Conservation (phyloP, 2,888 invertebrate species). For the Sphinx pinastri region DNA sequence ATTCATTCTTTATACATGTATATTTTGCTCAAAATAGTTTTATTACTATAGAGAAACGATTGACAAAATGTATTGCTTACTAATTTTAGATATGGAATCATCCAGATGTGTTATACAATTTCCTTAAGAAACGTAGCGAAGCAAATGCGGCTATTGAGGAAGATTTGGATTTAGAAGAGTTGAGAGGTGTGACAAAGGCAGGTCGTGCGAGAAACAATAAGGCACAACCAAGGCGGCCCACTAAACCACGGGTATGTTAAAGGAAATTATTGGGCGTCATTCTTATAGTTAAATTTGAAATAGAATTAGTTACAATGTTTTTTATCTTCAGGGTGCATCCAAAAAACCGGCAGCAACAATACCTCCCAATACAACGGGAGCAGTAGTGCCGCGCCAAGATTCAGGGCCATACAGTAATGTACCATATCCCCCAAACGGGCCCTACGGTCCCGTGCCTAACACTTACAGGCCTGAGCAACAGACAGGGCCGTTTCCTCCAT, state of each 20-base stretch:
- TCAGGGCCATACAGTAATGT: conserved; percentile 54
- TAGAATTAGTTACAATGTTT: background rate
- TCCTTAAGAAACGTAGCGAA: conserved; percentile 91
- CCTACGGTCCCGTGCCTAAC: conserved; percentile 60
- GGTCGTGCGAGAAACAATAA: conserved; percentile 64
- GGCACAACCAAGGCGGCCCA: conserved; percentile 48
- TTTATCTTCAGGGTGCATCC: conserved; percentile 59
- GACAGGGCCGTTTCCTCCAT: conserved; percentile 69
- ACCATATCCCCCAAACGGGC: conserved; percentile 65
- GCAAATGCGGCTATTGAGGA: conserved; percentile 88
- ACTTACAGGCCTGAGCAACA: conserved; percentile 63
- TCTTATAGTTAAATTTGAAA: conserved; percentile 12
- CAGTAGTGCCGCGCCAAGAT: conserved; percentile 53
- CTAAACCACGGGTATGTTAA: conserved; percentile 60
- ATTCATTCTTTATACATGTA: background rate
- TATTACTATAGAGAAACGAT: background rate
- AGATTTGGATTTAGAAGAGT: conserved; percentile 93
- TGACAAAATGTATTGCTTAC: background rate
- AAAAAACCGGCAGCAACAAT: conserved; percentile 82
- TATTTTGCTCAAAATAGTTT: too few relatives aligned
- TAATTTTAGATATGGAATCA: conserved; percentile 93
- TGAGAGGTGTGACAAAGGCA: conserved; percentile 81
- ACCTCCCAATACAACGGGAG: conserved; percentile 69
- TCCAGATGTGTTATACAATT: conserved; percentile 95
- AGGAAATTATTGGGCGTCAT: too few relatives aligned